phyloP scores from a whole-genome alignment of 2,113 vertebrate genomes.

The Cyrtonyx montezumae region DNA sequence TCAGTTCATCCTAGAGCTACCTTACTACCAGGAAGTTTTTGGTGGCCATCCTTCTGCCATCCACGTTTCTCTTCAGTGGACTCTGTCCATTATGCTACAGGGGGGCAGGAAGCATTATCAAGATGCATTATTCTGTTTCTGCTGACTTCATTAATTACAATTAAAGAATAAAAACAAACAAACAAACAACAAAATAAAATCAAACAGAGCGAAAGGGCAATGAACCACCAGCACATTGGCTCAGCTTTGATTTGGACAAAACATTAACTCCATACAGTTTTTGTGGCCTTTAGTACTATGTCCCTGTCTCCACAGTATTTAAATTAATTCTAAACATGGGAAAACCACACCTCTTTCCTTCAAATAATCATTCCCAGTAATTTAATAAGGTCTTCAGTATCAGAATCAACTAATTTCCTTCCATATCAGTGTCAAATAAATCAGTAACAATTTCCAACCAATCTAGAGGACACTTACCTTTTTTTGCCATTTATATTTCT shows the following conservation, averaged over 20 bases:
- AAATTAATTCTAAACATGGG: not conserved
- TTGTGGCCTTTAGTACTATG: not conserved
- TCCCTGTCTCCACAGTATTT: not conserved
- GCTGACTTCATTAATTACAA: not conserved
- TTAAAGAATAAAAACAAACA: not conserved
- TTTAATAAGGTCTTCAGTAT: not conserved
- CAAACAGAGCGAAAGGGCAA: not conserved
- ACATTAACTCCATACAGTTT: not conserved
- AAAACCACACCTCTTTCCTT: not conserved
- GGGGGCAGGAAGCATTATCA: not conserved
- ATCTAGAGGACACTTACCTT: not conserved
- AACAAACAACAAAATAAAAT: not conserved
- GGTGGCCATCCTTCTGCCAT: not conserved
- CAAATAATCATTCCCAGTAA: not conserved
- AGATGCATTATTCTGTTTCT: not conserved
- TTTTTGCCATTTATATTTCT: not conserved
- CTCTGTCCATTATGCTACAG: not conserved
- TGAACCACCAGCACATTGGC: not conserved
- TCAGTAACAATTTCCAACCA: not conserved
- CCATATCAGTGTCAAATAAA: not conserved
- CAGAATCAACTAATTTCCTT: not conserved
- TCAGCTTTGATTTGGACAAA: not conserved
- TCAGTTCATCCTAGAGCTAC: not conserved
- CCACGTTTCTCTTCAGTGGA: not conserved
- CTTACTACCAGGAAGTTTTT: not conserved